Evolutionary conservation across 2,113 vertebrate genomes (phyloP).

Genomic region (Nyctereutes procyonoides): DNA sequence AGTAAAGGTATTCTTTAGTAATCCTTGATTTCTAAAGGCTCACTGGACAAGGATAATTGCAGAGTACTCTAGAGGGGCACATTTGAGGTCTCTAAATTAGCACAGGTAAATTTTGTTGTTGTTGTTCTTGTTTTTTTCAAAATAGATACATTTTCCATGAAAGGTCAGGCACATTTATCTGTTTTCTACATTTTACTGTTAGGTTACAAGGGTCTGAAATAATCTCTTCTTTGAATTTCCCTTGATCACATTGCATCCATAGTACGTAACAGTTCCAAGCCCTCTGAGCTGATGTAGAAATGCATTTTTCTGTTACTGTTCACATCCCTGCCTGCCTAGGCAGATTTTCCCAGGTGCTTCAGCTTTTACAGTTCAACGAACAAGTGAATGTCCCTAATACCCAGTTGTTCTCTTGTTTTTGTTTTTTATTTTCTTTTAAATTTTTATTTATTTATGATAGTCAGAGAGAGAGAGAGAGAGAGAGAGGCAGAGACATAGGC

Average conservation of each 20-base stretch:
- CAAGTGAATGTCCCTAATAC: not conserved
- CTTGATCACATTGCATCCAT: constrained; percentile 18
- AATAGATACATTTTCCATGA: constrained; percentile 12
- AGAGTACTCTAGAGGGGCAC: not conserved
- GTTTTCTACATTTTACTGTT: constrained; percentile 41
- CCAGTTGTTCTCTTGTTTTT: constrained; percentile 5
- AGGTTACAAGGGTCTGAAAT: constrained; percentile 38
- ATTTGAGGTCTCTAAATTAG: not conserved
- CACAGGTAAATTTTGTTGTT: not conserved
- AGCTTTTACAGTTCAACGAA: constrained; percentile 48
- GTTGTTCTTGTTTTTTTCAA: constrained; percentile 52
- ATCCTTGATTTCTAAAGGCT: not conserved
- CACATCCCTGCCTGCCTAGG: constrained; percentile 1
- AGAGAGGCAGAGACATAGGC: no score
- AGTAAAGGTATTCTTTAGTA: not conserved
- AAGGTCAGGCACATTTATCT: constrained; percentile 28
- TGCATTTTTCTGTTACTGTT: constrained; percentile 53
- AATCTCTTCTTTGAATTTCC: constrained; percentile 48
- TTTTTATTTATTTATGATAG: no score
- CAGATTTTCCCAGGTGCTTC: constrained; percentile 26
- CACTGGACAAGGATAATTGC: not conserved
- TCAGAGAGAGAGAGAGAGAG: no score
- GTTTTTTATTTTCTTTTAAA: not conserved
- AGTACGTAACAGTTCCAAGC: constrained; percentile 19
- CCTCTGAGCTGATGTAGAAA: not conserved